Evolutionary conservation across 2,113 vertebrate genomes (phyloP).

Genomic region (Pelecanus crispus): DNA sequence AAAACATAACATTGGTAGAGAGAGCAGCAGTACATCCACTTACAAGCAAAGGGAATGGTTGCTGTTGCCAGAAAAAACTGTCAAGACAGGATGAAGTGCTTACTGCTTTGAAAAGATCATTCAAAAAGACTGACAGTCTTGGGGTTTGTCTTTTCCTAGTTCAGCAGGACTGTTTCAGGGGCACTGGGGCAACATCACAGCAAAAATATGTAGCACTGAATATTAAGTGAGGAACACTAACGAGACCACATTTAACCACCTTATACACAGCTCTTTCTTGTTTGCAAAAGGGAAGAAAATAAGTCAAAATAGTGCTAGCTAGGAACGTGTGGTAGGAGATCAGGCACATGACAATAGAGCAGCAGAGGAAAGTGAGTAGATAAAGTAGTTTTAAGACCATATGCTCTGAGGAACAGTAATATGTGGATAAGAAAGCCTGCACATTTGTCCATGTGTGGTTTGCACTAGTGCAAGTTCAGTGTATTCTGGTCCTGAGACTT

Average conservation of each 20-base stretch:
- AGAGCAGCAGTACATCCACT: not conserved
- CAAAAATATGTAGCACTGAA: not conserved
- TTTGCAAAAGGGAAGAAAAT: not conserved
- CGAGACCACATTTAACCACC: not conserved
- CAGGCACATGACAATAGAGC: not conserved
- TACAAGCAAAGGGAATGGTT: not conserved
- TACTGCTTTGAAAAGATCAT: not conserved
- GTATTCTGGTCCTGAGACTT: not conserved
- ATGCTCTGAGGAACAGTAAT: not conserved
- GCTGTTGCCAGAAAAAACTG: not conserved
- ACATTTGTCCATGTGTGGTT: not conserved
- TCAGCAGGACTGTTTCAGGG: not conserved
- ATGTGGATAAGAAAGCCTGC: not conserved
- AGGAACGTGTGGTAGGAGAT: not conserved
- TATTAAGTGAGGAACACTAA: not conserved
- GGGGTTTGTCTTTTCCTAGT: not conserved
- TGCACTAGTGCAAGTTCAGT: not conserved
- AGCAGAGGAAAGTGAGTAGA: not conserved
- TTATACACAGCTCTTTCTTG: not conserved
- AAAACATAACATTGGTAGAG: not conserved
- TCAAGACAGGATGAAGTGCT: not conserved
- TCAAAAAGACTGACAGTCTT: not conserved
- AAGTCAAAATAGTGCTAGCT: not conserved
- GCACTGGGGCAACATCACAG: not conserved
- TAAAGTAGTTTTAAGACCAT: not conserved